These are phyloP conservation scores for Cranoglanis bouderius DNA, from an alignment of 2,113 vertebrate species.

Conservation along the genomic window DNA sequence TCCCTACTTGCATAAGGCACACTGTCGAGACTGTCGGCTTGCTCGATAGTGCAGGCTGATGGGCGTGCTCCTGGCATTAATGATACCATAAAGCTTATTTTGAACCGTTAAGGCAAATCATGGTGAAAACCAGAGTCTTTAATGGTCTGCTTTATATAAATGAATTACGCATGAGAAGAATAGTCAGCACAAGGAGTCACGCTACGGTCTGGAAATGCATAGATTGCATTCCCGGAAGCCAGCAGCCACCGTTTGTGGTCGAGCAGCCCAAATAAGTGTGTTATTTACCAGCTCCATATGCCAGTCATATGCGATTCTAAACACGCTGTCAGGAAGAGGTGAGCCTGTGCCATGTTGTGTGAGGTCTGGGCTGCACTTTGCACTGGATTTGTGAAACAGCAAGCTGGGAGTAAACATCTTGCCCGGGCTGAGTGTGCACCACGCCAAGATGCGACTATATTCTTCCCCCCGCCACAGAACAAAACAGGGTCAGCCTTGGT, in stretches of 20 bases:
- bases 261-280: conserved; percentile 53
- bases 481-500: conserved; percentile 64
- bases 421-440: conserved; percentile 51
- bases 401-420: conserved; percentile 67
- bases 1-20: background rate
- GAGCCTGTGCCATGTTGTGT: conserved; percentile 12
- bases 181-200: conserved; percentile 67
- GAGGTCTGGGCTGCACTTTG: conserved; percentile 45
- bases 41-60: conserved; percentile 55
- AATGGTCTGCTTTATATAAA: conserved; percentile 70
- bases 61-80: conserved; percentile 59
- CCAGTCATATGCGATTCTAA: conserved; percentile 63
- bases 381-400: conserved; percentile 56
- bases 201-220: conserved; percentile 68
- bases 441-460: conserved; percentile 53
- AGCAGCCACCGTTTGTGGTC: conserved; percentile 51
- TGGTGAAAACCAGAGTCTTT: conserved; percentile 66
- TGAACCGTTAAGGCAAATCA: conserved; percentile 64
- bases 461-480: conserved; percentile 62
- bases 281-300: conserved; percentile 67
- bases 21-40: conserved; percentile 11
- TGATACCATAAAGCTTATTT: conserved; percentile 70
- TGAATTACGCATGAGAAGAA: conserved; percentile 58
- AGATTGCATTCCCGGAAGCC: conserved; percentile 63
- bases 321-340: conserved; percentile 57